These are phyloP conservation scores for Paratilapia polleni DNA, from an alignment of 2,113 vertebrate genomes.

Conservation along the genomic window DNA sequence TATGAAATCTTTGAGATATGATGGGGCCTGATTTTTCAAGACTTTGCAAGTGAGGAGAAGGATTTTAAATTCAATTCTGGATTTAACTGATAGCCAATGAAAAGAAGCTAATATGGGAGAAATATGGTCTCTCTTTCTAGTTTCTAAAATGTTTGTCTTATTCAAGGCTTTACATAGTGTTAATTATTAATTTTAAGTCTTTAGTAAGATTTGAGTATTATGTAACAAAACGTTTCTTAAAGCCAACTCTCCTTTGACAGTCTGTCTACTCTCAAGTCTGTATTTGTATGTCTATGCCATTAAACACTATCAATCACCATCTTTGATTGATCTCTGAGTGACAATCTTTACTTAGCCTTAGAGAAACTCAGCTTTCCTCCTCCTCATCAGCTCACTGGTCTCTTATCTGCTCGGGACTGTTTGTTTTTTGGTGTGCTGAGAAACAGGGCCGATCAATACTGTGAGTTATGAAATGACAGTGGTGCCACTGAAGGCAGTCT, in stretches of 20 bases:
- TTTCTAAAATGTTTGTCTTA: too few species aligned
- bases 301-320: constrained; percentile 24
- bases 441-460: constrained; percentile 70
- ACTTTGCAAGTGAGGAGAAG: too few species aligned
- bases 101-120: too few species aligned
- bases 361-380: constrained; percentile 15
- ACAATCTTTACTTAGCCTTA: constrained; percentile 61
- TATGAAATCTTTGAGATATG: too few species aligned
- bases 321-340: constrained; percentile 60
- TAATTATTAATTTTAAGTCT: neutral
- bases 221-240: constrained; percentile 17
- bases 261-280: neutral
- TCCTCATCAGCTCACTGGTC: constrained; percentile 17
- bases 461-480: constrained; percentile 81
- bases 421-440: constrained; percentile 64
- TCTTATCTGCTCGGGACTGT: constrained; percentile 61
- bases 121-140: too few species aligned
- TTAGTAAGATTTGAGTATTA: neutral
- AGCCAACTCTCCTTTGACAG: neutral
- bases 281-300: constrained; percentile 1
- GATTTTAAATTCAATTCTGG: too few species aligned
- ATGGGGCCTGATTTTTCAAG: too few species aligned
- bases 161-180: neutral
- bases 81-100: too few species aligned
- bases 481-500: constrained; percentile 61